These are phyloP conservation scores for Diploscapter pachys DNA, from an alignment of 1,140 invertebrate genomes.

Conservation along the genomic window DNA sequence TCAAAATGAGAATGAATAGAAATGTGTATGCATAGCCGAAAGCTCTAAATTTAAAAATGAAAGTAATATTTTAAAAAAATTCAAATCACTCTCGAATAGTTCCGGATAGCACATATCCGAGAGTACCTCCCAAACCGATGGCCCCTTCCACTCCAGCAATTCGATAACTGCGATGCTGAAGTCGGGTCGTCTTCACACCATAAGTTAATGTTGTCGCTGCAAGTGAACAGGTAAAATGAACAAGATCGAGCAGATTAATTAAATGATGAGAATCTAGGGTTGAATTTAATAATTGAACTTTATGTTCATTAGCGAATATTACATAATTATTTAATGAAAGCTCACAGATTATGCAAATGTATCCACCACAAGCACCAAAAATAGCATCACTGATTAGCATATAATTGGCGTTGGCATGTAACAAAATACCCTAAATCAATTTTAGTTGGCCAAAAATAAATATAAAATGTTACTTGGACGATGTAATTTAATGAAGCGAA, in stretches of 20 bases:
- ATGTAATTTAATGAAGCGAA: constrained; percentile 47
- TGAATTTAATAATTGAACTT: no score
- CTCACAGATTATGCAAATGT: constrained; percentile 46
- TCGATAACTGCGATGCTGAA: constrained; percentile 28
- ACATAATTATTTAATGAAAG: not conserved
- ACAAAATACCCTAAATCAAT: no score
- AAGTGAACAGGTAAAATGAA: not conserved
- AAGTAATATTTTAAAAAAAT: not conserved
- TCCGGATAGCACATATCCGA: constrained; percentile 33
- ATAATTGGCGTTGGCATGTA: constrained; percentile 7
- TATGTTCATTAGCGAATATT: no score
- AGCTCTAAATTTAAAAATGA: constrained; percentile 7
- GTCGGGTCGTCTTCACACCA: constrained; percentile 25
- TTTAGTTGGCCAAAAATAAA: constrained; percentile 34
- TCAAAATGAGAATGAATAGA: constrained; percentile 20
- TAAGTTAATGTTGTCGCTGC: constrained; percentile 32
- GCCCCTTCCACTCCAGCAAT: constrained; percentile 34
- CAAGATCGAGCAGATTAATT: not conserved
- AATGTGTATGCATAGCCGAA: constrained; percentile 32
- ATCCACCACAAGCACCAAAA: constrained; percentile 48
- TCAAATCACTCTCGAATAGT: constrained; percentile 27
- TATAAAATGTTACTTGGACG: constrained; percentile 38
- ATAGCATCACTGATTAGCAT: constrained; percentile 48
- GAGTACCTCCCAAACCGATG: constrained; percentile 35
- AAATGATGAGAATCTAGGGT: no score